Evolutionary conservation across 2,113 vertebrate species (phyloP), one percentile per base, ranked within the genome.

Genomic region (Platysteira castanea): DNA sequence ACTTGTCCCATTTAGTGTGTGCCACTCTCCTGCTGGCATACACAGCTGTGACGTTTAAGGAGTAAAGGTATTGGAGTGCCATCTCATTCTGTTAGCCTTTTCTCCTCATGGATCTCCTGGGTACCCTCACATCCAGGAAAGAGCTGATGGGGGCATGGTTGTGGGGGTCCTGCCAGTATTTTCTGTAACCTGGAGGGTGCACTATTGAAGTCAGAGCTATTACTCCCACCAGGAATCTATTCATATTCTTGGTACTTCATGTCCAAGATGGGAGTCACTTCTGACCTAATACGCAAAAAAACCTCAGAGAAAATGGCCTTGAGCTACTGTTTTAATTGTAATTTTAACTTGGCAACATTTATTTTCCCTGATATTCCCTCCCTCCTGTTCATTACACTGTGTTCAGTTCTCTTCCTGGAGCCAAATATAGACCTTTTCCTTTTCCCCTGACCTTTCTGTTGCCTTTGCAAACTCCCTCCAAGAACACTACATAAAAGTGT

Each of bases 371-470:
- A 75, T 84, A 49, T 0, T 79, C n/a, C 44, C 39, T n/a, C 33
- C 33, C 18, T 56, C 18, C 44, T 27, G 42, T 70, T 89, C 44
- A 63, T 93, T 78, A 78, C 60, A 67, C 56, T 14, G 9, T 69
- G 68, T 95, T 85, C 86, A 37, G 49, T 68, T 91, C 41, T 49
- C 60, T 87, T 94, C 91, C 96, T 60, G 69, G 22, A 82, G 81
- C 69, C 80, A 84, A 84, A 87, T 79, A 91, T 24, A 95, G 65
- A 84, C 47, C 44, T 94, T 59, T 89, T 60, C 81, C 77, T 89
- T 65, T 91, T 95, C 89, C 75, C 79, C n/a, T 94, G 87, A 90
- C 76, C 80, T 92, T 93, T 92, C 46, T 44, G 23, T 63, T 75
- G 33, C 68, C 60, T 93, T 76, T 60, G 21, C n/a, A 79, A 82